Percentiles rank a stretch among this genome's conserved stretches.
Evolutionary conservation across 2,113 vertebrate genomes (phyloP).

Genomic region (Muntiacus muntjak): DNA sequence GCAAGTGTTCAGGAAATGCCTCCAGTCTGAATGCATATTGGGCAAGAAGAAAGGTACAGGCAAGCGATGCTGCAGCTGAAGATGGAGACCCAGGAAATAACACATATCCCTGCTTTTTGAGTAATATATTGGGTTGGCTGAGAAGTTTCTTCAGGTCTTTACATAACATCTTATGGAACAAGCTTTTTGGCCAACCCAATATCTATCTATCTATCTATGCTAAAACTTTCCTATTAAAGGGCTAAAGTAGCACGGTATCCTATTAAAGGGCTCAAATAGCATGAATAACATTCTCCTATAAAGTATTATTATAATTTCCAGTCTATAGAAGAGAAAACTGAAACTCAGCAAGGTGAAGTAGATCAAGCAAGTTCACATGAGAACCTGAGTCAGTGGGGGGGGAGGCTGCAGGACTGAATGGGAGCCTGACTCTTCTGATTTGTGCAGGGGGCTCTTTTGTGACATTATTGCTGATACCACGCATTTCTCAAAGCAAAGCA

Average conservation of each 20-base stretch:
- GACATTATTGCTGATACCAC: background rate
- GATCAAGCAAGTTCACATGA: background rate
- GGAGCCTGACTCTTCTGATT: background rate
- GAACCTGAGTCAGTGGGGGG: fast-evolving
- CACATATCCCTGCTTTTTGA: background rate
- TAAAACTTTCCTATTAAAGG: background rate
- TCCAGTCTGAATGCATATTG: background rate
- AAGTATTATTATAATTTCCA: background rate
- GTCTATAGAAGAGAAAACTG: background rate
- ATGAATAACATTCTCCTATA: background rate
- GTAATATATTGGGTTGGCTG: background rate
- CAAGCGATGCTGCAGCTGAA: background rate
- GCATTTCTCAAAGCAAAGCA: background rate
- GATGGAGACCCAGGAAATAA: background rate
- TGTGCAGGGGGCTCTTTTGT: background rate
- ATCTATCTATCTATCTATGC: background rate
- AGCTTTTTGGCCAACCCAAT: background rate
- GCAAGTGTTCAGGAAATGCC: background rate
- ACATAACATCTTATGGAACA: background rate
- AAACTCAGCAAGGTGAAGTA: background rate
- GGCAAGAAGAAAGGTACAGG: background rate
- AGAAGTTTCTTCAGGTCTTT: background rate
- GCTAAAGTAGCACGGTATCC: background rate
- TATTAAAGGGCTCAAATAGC: background rate
- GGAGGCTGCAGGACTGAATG: background rate